These are phyloP conservation scores for Hypolimnas misippus DNA, from an alignment of 2,888 invertebrate species.

Conservation along the genomic window DNA sequence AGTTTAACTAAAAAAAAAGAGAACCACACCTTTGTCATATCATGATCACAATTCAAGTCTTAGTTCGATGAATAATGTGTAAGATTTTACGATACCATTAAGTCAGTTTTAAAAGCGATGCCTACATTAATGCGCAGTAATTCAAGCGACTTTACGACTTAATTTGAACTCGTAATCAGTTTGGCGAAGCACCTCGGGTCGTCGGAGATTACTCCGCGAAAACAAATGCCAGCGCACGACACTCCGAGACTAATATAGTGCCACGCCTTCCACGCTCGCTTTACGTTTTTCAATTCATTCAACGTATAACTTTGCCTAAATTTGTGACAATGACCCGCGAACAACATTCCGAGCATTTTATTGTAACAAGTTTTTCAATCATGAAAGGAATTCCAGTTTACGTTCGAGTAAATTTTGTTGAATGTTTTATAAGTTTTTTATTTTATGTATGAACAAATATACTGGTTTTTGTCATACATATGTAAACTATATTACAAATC, in stretches of 20 bases:
- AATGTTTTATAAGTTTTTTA: constrained; percentile 17
- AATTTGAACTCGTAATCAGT: constrained; percentile 81
- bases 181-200: constrained; percentile 65
- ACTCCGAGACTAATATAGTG: constrained; percentile 50
- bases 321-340: constrained; percentile 41
- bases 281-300: constrained; percentile 48
- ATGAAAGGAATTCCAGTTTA: constrained; percentile 38
- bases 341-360: constrained; percentile 38
- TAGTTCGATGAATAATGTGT: constrained; percentile 25
- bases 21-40: background rate
- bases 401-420: constrained; percentile 33
- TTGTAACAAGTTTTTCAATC: constrained; percentile 44
- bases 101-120: constrained; percentile 36
- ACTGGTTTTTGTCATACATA: no score
- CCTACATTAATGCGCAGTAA: constrained; percentile 67
- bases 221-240: constrained; percentile 55
- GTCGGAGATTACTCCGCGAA: constrained; percentile 68
- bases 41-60: constrained; percentile 11
- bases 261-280: constrained; percentile 40
- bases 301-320: constrained; percentile 45
- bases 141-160: constrained; percentile 79
- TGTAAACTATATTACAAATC: no score
- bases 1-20: background rate
- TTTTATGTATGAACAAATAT: background rate
- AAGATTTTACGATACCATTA: constrained; percentile 38